phyloP scores from a whole-genome alignment of 2,888 invertebrate genomes.

The Cataglyphis altisquamis region DNA sequence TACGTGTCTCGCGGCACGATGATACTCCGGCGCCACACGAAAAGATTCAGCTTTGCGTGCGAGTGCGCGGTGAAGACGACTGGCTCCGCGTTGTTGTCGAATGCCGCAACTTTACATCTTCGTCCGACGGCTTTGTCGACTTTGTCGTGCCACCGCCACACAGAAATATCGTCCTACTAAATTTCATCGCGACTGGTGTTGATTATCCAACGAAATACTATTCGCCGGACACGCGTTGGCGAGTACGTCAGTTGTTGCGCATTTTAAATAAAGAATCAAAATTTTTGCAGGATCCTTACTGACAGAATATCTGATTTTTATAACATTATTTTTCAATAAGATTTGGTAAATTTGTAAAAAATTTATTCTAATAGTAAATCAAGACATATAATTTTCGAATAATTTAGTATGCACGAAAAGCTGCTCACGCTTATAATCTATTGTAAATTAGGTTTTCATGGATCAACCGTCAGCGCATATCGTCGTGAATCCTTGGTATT shows the following conservation, averaged over 20 bases:
- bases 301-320: background rate
- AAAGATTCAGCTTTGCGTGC: slow-evolving; percentile 83
- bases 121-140: slow-evolving; percentile 83
- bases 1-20: slow-evolving; percentile 83
- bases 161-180: slow-evolving; percentile 81
- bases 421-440: background rate
- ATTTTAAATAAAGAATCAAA: background rate
- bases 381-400: background rate
- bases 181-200: slow-evolving; percentile 83
- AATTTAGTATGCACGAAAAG: background rate
- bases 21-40: slow-evolving; percentile 83
- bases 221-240: slow-evolving; percentile 84
- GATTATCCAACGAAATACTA: slow-evolving; percentile 85
- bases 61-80: slow-evolving; percentile 82
- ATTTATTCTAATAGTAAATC: background rate
- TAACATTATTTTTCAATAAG: background rate
- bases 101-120: slow-evolving; percentile 84
- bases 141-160: slow-evolving; percentile 85
- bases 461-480: slow-evolving; percentile 84
- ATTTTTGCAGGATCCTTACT: background rate
- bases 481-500: slow-evolving; percentile 84
- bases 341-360: background rate
- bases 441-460: slow-evolving; percentile 81
- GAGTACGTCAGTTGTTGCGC: slow-evolving; percentile 71
- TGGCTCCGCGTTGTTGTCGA: slow-evolving; percentile 83